Base-by-base conservation (phyloP, 2,888 invertebrate genomes). In the Polietes domitor region DNA sequence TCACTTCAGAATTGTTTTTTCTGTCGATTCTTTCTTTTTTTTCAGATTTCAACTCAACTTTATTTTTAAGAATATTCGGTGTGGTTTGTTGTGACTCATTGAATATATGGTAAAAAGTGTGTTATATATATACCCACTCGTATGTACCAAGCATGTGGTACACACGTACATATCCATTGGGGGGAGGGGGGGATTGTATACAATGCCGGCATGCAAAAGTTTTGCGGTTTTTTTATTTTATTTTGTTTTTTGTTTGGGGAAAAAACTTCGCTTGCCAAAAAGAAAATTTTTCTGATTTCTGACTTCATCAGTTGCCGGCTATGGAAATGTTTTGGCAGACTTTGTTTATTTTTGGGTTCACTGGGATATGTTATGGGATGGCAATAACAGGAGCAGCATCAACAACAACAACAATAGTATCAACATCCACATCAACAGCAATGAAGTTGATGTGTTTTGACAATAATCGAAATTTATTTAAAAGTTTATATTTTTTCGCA, bases 311-410 rank as follows among this genome's bases (percentile, higher is more conserved):
- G 43, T 72, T 55, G 19, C 41, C 61, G 58, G 41, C 2, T 43
- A 58, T 73, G 15, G 26, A 61, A 73, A 61, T 43, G 19, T 58
- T 61, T 73, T 73, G 73, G 58, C 73, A 73, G 58, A 73, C 41
- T 58, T 70, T 43, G 24, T 43, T 70, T 70, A 12, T 21, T 53
- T 53, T 53, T 53, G 26, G 58, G 26, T 26, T 58, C 58, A 58
- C 10, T 15, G 58, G 5, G 37, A 47, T 26, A 58, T 26, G 58
- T 53, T 53, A 19, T 21, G 53, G 53, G 2, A 1, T 17, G 21
- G 47, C 12, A 12, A 47, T 7, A 7, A 7, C 9, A 3, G 32
- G 32, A 32, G 37, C 37, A 32, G n/a, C n/a, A n/a, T n/a, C n/a
- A n/a, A n/a, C n/a, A n/a, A n/a, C n/a, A n/a, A n/a, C n/a, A n/a